These are phyloP conservation scores for Batillaria attramentaria DNA, from an alignment of 1,140 invertebrate genomes.

Conservation along the genomic window DNA sequence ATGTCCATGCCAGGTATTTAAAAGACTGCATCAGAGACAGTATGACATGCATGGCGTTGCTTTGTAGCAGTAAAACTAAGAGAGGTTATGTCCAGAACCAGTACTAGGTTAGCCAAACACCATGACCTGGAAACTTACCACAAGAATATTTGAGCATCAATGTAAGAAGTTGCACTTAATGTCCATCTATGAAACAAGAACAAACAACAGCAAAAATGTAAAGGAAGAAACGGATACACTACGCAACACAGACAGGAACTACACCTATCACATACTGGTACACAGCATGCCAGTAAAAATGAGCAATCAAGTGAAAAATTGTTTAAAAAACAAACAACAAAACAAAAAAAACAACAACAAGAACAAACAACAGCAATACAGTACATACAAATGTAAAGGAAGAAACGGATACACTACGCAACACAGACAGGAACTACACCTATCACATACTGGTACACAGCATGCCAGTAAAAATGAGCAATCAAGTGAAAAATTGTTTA, in stretches of 20 bases:
- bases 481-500: neutral
- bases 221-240: neutral
- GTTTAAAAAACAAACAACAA: neutral
- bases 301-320: neutral
- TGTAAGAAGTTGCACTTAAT: conserved; percentile 20
- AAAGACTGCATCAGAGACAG: no score
- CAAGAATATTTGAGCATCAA: neutral
- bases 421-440: neutral
- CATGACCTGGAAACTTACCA: conserved; percentile 1
- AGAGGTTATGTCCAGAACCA: no score
- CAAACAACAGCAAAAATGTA: no score
- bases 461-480: neutral
- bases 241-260: neutral
- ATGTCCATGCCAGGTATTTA: no score
- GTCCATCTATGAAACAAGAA: conserved; percentile 22
- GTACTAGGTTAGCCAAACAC: neutral
- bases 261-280: neutral
- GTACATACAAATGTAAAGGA: no score
- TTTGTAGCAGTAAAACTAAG: no score
- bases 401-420: neutral
- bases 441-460: neutral
- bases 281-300: neutral
- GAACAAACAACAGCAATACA: neutral
- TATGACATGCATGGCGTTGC: no score
- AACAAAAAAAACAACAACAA: conserved; percentile 9